These are phyloP conservation scores for Zaprionus tsacasi DNA, from an alignment of 1,140 invertebrate species.

Conservation along the genomic window DNA sequence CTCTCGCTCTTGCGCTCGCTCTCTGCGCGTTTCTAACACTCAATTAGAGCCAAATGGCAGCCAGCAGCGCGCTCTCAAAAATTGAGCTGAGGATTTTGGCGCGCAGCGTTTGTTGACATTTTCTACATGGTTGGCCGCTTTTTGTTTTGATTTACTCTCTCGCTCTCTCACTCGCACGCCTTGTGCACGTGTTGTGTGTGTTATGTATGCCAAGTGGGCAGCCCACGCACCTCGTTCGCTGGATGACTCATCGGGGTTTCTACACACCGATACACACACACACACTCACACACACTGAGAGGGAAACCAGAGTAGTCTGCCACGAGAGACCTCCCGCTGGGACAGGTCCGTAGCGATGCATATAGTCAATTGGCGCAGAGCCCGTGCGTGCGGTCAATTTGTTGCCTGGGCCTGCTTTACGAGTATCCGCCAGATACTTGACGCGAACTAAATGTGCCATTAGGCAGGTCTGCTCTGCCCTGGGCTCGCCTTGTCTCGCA, in stretches of 20 bases:
- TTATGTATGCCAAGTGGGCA: constrained; percentile 40
- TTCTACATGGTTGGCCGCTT: constrained; percentile 60
- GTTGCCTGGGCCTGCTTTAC: constrained; percentile 14
- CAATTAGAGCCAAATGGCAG: constrained; percentile 7
- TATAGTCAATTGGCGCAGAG: constrained; percentile 45
- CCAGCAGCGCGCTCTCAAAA: constrained; percentile 25
- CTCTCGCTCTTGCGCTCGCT: not conserved
- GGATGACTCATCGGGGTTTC: constrained; percentile 82
- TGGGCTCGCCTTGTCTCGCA: not conserved
- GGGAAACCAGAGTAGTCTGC: constrained; percentile 14
- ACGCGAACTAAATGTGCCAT: constrained; percentile 71
- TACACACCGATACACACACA: constrained; percentile 60
- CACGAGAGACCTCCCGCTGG: constrained; percentile 49
- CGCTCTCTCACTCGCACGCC: not conserved
- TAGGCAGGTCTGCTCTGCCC: constrained; percentile 14
- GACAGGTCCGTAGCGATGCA: constrained; percentile 53
- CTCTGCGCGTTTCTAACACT: constrained; percentile 25
- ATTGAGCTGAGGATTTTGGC: constrained; percentile 61
- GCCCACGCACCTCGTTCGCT: constrained; percentile 46
- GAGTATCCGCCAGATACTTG: constrained; percentile 59
- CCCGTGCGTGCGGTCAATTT: constrained; percentile 46
- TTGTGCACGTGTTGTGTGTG: constrained; percentile 35
- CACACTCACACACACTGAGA: constrained; percentile 8
- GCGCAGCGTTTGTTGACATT: constrained; percentile 81
- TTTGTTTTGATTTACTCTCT: constrained; percentile 71